phyloP scores from a whole-genome alignment of 2,113 vertebrate species.

The Neodontobutis hainanensis region DNA sequence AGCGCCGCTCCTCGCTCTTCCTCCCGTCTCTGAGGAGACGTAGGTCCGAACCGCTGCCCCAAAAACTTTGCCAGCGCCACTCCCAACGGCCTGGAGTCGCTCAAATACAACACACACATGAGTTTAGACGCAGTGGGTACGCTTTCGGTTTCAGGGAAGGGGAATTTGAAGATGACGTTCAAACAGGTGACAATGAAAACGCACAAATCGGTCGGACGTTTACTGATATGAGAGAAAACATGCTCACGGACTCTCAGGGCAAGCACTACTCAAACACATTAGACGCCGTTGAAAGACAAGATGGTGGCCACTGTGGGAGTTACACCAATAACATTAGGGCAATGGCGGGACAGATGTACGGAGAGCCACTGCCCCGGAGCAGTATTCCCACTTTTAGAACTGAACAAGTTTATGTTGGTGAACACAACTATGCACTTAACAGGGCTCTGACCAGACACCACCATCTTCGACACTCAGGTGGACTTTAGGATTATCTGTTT shows the following conservation, averaged over 20 bases:
- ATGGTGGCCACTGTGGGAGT: neutral
- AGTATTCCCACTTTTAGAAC: slow-evolving; percentile 8
- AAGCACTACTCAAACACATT: rapidly evolving
- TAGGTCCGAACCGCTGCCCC: slow-evolving; percentile 51
- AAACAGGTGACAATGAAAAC: neutral
- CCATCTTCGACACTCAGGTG: slow-evolving; percentile 54
- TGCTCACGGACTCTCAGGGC: neutral
- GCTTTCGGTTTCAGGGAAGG: slow-evolving; percentile 25
- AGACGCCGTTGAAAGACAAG: slow-evolving; percentile 1
- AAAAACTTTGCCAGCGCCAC: slow-evolving; percentile 24
- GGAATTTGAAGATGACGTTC: neutral
- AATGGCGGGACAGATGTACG: slow-evolving; percentile 72
- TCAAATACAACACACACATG: slow-evolving; percentile 41
- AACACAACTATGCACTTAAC: slow-evolving; percentile 35
- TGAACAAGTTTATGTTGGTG: slow-evolving; percentile 1
- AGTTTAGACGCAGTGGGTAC: slow-evolving; percentile 17
- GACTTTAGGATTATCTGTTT: slow-evolving; percentile 11
- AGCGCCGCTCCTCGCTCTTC: slow-evolving; percentile 55
- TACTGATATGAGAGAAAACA: neutral
- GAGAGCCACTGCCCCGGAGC: slow-evolving; percentile 30
- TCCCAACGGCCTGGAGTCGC: slow-evolving; percentile 26
- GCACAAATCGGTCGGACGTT: neutral
- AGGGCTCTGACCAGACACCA: slow-evolving; percentile 32
- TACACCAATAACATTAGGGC: slow-evolving; percentile 67
- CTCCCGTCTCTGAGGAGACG: slow-evolving; percentile 52